These are phyloP conservation scores for Heteromyza rotundicornis DNA, from an alignment of 2,888 invertebrate species.

Conservation along the genomic window DNA sequence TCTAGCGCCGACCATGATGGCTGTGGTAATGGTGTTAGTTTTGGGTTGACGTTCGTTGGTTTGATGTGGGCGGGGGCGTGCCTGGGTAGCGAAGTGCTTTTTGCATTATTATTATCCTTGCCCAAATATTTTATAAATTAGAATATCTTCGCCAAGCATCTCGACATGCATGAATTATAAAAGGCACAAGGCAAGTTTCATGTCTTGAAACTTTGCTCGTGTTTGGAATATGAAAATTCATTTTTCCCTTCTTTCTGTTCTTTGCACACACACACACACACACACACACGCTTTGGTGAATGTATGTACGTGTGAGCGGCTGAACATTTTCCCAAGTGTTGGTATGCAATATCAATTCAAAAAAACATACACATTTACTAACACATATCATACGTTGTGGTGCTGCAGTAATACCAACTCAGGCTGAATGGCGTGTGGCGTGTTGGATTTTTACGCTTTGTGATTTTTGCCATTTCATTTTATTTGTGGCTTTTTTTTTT, in stretches of 20 bases:
- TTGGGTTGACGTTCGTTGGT: background rate
- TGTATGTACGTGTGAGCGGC: background rate
- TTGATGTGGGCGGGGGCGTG: background rate
- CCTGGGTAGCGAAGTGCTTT: background rate
- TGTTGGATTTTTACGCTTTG: background rate
- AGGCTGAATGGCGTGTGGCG: too few species aligned
- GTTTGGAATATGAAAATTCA: background rate
- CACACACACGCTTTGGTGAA: too few species aligned
- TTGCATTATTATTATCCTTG: background rate
- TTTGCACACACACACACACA: too few species aligned
- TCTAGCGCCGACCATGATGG: background rate
- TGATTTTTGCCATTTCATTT: conserved; percentile 1
- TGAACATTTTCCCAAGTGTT: background rate
- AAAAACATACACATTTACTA: too few species aligned
- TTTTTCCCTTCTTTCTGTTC: background rate
- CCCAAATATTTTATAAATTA: background rate
- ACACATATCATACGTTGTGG: too few species aligned
- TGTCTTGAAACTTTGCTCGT: background rate
- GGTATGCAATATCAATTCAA: background rate
- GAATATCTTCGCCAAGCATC: background rate
- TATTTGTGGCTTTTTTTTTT: background rate
- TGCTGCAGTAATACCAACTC: too few species aligned
- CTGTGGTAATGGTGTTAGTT: background rate
- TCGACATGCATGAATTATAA: background rate
- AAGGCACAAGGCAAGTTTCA: background rate